These are phyloP conservation scores for Neotragus moschatus DNA, from an alignment of 2,113 vertebrate species.

Conservation along the genomic window DNA sequence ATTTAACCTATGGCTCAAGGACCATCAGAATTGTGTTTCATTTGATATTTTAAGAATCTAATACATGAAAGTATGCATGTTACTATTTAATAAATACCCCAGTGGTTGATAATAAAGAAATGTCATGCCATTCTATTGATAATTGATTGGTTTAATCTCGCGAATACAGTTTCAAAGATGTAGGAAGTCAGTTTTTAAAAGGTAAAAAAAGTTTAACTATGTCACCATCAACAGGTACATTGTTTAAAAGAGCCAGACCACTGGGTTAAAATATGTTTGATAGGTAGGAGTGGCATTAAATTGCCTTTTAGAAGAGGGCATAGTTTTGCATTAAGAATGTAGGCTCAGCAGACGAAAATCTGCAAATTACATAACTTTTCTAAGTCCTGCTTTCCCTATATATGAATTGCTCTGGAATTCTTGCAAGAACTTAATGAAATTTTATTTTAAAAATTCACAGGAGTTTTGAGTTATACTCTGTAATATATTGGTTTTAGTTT, in stretches of 20 bases:
- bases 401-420: neutral
- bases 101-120: neutral
- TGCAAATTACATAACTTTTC: neutral
- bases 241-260: neutral
- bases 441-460: conserved; percentile 17
- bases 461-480: conserved; percentile 11
- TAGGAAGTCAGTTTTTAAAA: neutral
- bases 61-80: neutral
- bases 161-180: conserved; percentile 9
- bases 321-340: neutral
- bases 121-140: neutral
- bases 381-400: neutral
- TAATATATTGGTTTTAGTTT: neutral
- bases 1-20: conserved; percentile 2
- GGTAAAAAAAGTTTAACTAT: neutral
- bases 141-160: conserved; percentile 18
- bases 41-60: conserved; percentile 10
- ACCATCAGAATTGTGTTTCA: neutral
- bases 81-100: neutral
- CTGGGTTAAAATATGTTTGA: neutral
- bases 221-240: neutral
- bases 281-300: neutral
- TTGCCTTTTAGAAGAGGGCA: neutral
- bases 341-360: neutral
- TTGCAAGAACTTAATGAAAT: neutral